phyloP scores from a whole-genome alignment of 2,113 vertebrate genomes.

The Microcebus ravelobensis region DNA sequence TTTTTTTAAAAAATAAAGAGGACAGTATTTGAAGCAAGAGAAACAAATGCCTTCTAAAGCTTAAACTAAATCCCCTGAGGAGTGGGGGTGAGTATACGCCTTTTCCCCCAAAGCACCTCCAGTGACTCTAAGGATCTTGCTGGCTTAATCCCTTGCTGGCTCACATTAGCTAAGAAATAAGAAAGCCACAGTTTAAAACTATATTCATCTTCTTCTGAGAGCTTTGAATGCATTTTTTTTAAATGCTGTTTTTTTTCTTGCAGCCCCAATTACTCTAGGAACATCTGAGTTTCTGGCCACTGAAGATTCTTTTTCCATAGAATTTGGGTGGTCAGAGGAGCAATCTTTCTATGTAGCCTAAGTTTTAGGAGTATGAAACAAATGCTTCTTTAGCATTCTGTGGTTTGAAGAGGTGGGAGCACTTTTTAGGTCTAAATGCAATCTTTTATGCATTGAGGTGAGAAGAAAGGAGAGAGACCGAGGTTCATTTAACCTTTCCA shows the following conservation, averaged over 20 bases:
- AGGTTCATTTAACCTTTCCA: conserved; percentile 55
- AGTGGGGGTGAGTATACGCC: background rate
- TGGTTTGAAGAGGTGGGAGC: background rate
- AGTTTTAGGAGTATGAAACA: conserved; percentile 5
- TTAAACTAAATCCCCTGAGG: conserved; percentile 75
- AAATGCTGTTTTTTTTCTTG: conserved; percentile 18
- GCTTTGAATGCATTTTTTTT: conserved; percentile 61
- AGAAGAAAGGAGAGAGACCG: background rate
- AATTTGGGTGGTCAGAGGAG: background rate
- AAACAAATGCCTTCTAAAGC: conserved; percentile 78
- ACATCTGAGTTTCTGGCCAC: background rate
- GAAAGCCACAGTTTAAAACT: conserved; percentile 74
- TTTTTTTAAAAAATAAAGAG: conserved; percentile 5
- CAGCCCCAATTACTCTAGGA: conserved; percentile 40
- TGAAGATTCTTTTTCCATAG: conserved; percentile 31
- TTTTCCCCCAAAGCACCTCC: conserved; percentile 64
- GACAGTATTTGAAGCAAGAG: conserved; percentile 67
- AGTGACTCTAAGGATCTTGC: conserved; percentile 34
- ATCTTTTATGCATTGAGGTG: background rate
- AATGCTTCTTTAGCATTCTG: background rate
- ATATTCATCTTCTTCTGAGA: conserved; percentile 71
- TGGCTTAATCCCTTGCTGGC: conserved; percentile 74
- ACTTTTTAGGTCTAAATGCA: conserved; percentile 11
- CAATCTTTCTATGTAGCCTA: background rate
- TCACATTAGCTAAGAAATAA: conserved; percentile 73